Base-by-base conservation (phyloP, 2,113 vertebrate species). In the Oncorhynchus tshawytscha region DNA sequence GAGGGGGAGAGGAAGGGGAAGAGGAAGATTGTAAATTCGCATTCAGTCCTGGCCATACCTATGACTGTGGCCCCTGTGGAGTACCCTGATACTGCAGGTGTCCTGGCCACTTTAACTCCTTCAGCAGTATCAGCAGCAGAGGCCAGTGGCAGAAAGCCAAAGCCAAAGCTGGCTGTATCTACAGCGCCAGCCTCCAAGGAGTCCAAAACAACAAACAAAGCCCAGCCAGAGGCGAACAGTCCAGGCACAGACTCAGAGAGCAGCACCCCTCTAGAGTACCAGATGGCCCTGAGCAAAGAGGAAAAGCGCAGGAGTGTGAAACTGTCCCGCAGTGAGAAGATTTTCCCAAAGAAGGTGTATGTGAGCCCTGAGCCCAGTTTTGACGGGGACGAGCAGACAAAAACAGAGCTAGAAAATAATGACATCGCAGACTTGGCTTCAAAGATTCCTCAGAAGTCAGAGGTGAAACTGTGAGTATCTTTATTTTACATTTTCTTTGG, bases 251-350 rank as follows among this genome's bases (percentile, higher is more conserved):
- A 45, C 70, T 73, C 82, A 59, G 70, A 39, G 15, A 73, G 65
- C 9, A 77, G 71, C 60, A 74, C 81, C 15, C 24, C 68, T 67
- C 31, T 73, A 65, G 85, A 88, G 57, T 82, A 72, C 48, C 76
- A 51, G 48, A 70, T 20, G 15, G 4, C 16, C 0, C 79, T 8
- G 59, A 22, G n/a, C 59, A 62, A 70, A 24, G 86, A 86, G 18
- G 73, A 86, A 0, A 91, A 89, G 2, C 85, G 88, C 31, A 92
- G 57, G 83, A 92, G 92, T 25, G 88, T 90, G 62, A 92, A 86
- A 67, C 82, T 92, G 67, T 91, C 92, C 11, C 80, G 84, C 0
- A 89, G 88, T 7, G 57, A 81, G 73, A 91, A 81, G 67, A 73
- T 81, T 45, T 87, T 83, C 59, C 80, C 86, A 29, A 84, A 89